phyloP scores from a whole-genome alignment of 2,113 vertebrate genomes.

The Pterocles burchelli region DNA sequence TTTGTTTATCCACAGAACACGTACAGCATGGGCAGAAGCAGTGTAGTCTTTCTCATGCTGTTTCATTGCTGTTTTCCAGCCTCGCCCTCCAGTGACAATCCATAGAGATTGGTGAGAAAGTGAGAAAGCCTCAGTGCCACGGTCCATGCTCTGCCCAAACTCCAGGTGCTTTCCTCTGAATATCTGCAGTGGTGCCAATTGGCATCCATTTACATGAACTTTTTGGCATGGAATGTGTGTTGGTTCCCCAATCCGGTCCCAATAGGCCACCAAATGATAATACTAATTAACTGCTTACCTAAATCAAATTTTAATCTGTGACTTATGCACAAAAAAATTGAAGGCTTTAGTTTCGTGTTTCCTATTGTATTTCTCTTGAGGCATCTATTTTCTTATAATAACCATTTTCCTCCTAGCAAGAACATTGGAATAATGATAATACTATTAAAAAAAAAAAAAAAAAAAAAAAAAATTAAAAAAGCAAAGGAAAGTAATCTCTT shows the following conservation, averaged over 20 bases:
- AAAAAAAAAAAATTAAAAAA: background rate
- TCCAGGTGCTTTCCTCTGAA: background rate
- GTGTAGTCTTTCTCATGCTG: conserved; percentile 30
- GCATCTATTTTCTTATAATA: conserved; percentile 45
- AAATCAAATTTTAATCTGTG: conserved; percentile 67
- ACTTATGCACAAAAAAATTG: conserved; percentile 51
- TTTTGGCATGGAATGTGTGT: background rate
- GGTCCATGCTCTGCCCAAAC: background rate
- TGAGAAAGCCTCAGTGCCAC: background rate
- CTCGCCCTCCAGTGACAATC: background rate
- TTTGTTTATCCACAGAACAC: conserved; percentile 69
- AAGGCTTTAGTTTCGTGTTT: conserved; percentile 62
- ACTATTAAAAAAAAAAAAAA: background rate
- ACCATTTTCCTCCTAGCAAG: conserved; percentile 38
- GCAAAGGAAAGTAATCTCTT: background rate
- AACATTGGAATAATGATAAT: background rate
- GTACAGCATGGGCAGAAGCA: conserved; percentile 49
- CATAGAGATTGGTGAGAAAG: no score
- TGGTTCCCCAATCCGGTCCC: conserved; percentile 24
- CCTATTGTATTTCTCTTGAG: conserved; percentile 48
- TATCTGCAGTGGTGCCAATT: background rate
- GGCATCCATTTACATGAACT: background rate
- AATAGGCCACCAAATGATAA: conserved; percentile 52
- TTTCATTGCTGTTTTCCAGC: conserved; percentile 9
- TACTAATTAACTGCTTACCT: conserved; percentile 65